Base-by-base conservation (phyloP, 2,113 vertebrate species). In the Halcyon senegalensis region DNA sequence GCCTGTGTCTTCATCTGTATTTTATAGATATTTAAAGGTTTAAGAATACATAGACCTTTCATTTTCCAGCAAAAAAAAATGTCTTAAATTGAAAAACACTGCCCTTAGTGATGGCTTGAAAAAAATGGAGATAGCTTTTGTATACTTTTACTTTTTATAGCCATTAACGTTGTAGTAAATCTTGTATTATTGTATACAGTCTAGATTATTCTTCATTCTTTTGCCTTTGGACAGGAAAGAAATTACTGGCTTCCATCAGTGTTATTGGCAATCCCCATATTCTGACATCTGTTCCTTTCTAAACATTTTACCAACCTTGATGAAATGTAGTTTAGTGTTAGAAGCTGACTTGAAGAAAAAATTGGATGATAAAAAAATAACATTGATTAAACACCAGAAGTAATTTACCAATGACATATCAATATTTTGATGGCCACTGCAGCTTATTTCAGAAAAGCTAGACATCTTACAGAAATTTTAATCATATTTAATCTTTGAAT, bases 271-370 rank as follows among this genome's bases (percentile, higher is more conserved):
- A 98, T 98, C 98, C 97, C 98, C 97, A 96, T 97, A 98, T 98
- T 98, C 98, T 99, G 99, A 99, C 98, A 99, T 99, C 98, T 99
- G 98, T 99, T 99, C 98, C 97, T 98, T 99, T 98, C 98, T 98
- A 99, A 99, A 98, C 98, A 98, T 98, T 99, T 98, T 98, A 99
- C 98, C 98, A 98, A 98, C 99, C 98, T 99, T 98, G 98, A 98
- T 99, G 98, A 98, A 98, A 98, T 97, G 97, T 96, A 97, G 97
- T 96, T 98, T 96, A 96, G 97, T 97, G 96, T 96, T 97, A 96
- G 96, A 96, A 83, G 85, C 96, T 96, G 97, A 97, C 97, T 97
- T 96, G 93, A 96, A 98, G 94, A 94, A 97, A 96, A 96, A 95
- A 96, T 91, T 96, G 95, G 96, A 98, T 97, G 97, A 96, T 96